phyloP scores from a whole-genome alignment of 2,888 invertebrate genomes.

The Xiphydria camelus region DNA sequence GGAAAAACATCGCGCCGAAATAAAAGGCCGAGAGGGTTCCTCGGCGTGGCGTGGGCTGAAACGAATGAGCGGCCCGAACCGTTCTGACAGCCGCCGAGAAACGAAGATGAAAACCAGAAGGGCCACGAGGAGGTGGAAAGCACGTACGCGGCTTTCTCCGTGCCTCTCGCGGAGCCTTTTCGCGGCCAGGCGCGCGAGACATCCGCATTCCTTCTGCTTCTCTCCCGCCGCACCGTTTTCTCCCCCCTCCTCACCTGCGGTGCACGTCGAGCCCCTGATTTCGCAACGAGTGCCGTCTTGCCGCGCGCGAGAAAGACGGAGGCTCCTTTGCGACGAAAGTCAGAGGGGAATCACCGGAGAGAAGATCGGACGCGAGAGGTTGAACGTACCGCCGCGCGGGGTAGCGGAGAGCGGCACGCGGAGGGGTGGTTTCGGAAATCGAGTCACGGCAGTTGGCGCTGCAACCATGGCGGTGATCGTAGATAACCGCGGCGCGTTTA shows the following conservation, averaged over 20 bases:
- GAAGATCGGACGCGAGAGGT: too few relatives aligned
- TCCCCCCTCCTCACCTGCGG: too few relatives aligned
- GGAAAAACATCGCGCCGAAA: conserved; percentile 28
- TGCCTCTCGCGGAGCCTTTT: too few relatives aligned
- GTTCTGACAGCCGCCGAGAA: conserved; percentile 32
- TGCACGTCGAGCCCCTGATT: too few relatives aligned
- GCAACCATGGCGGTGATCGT: conserved; percentile 27
- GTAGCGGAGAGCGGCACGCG: not conserved
- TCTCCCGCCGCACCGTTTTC: not conserved
- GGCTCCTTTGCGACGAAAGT: too few relatives aligned
- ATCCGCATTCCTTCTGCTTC: not conserved
- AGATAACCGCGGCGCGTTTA: conserved; percentile 20
- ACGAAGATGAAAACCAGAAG: conserved; percentile 37
- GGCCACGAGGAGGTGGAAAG: conserved; percentile 3
- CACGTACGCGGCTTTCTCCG: not conserved
- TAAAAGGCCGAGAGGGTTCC: conserved; percentile 20
- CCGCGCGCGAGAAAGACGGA: too few relatives aligned
- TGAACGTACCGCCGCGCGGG: too few relatives aligned
- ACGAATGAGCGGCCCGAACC: conserved; percentile 38
- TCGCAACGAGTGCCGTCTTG: too few relatives aligned
- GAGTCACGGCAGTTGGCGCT: conserved; percentile 48
- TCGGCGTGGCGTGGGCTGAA: conserved; percentile 22
- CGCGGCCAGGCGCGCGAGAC: not conserved
- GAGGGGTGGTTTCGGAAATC: conserved; percentile 41
- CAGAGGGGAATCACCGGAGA: too few relatives aligned